phyloP scores from a whole-genome alignment of 1,140 invertebrate genomes.

The Penaeus japonicus region DNA sequence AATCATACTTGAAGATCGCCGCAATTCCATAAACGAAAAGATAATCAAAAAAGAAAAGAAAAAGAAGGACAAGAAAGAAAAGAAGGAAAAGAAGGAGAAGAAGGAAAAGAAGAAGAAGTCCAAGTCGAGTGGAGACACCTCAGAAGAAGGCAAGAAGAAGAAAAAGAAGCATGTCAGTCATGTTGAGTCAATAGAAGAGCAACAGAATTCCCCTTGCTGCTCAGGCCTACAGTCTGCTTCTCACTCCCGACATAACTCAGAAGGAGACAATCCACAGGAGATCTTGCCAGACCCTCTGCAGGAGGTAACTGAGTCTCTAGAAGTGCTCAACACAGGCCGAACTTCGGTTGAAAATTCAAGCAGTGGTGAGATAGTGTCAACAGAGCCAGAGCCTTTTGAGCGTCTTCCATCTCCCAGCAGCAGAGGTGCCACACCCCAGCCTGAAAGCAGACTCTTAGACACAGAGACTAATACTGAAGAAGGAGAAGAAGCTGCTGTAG shows the following conservation, averaged over 20 bases:
- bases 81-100: conserved; percentile 73
- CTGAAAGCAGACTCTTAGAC: background rate
- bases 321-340: background rate
- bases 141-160: conserved; percentile 20
- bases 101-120: conserved; percentile 56
- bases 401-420: conserved; percentile 18
- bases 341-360: conserved; percentile 16
- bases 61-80: conserved; percentile 76
- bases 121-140: background rate
- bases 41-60: conserved; percentile 76
- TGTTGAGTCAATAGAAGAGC: background rate
- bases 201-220: conserved; percentile 20
- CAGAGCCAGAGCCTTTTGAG: conserved; percentile 9
- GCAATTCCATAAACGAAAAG: conserved; percentile 77
- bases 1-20: conserved; percentile 73
- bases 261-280: background rate
- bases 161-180: conserved; percentile 49
- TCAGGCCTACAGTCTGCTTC: conserved; percentile 9
- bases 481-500: background rate
- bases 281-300: background rate
- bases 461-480: background rate
- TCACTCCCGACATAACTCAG: conserved; percentile 26
- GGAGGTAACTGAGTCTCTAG: background rate
- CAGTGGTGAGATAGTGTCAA: conserved; percentile 24
- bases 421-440: background rate